Percentiles rank a stretch among this genome's conserved stretches.
Evolutionary conservation across 2,888 invertebrate species (phyloP).

Genomic region (Brenthis ino): DNA sequence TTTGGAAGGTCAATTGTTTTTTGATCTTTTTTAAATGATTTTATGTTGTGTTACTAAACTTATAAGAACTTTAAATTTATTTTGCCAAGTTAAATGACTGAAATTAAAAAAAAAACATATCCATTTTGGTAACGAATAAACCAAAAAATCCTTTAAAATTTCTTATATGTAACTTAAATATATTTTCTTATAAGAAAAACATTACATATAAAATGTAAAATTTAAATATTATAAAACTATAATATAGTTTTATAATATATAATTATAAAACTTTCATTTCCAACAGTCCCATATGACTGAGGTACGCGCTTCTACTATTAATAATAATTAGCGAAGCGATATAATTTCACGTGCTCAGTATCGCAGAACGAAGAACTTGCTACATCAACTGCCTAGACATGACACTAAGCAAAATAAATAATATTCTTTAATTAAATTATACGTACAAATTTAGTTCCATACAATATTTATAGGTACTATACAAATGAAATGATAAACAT

Average conservation of each 20-base stretch:
- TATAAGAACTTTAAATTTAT: no score
- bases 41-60: neutral
- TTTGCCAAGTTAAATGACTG: no score
- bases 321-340: conserved; percentile 46
- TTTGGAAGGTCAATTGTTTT: conserved; percentile 57
- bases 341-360: conserved; percentile 71
- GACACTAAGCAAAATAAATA: conserved; percentile 31
- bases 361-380: conserved; percentile 68
- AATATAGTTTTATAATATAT: conserved; percentile 7
- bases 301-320: conserved; percentile 34
- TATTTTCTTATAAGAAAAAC: no score
- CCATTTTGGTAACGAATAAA: no score
- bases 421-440: neutral
- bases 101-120: no score
- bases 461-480: no score
- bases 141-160: no score
- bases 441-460: neutral
- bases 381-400: conserved; percentile 24
- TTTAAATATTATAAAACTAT: neutral
- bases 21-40: neutral
- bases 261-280: conserved; percentile 32
- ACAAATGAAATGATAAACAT: no score
- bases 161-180: no score
- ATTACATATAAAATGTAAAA: neutral
- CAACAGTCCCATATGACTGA: conserved; percentile 41